phyloP scores from a whole-genome alignment of 2,113 vertebrate genomes.

The Pardalotus punctatus region DNA sequence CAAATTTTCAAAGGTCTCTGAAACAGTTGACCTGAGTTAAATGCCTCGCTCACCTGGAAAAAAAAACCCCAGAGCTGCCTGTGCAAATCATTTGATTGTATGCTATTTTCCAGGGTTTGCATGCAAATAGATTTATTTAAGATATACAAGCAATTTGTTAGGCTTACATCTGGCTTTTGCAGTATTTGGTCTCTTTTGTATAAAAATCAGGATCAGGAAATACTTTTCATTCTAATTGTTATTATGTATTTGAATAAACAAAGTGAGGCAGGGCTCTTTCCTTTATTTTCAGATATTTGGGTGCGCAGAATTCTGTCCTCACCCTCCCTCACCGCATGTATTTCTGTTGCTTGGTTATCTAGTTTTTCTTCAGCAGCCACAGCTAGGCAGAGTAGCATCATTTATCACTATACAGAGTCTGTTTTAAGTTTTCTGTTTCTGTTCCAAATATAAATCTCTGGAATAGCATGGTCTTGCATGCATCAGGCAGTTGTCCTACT shows the following conservation, averaged over 20 bases:
- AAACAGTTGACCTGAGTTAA: constrained; percentile 7
- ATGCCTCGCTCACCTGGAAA: constrained; percentile 35
- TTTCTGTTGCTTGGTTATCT: constrained; percentile 30
- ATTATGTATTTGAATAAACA: not conserved
- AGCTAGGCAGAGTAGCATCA: constrained; percentile 48
- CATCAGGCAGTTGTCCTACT: constrained; percentile 55
- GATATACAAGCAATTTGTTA: not conserved
- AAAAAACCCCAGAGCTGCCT: not conserved
- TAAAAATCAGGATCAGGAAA: not conserved
- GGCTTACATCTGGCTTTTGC: not conserved
- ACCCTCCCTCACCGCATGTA: not conserved
- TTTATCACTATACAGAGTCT: constrained; percentile 46
- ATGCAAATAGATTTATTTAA: not conserved
- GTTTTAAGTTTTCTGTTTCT: constrained; percentile 66
- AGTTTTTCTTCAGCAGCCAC: constrained; percentile 29
- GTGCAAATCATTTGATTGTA: not conserved
- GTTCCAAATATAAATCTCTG: constrained; percentile 65
- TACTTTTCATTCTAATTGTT: not conserved
- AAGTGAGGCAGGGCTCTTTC: not conserved
- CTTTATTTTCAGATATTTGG: not conserved
- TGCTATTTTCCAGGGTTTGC: not conserved
- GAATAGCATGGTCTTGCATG: constrained; percentile 42
- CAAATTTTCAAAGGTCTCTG: constrained; percentile 17
- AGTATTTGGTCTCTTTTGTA: not conserved
- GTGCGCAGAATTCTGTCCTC: not conserved